Conservation (phyloP, 2,113 vertebrate species). For the Promerops cafer region DNA sequence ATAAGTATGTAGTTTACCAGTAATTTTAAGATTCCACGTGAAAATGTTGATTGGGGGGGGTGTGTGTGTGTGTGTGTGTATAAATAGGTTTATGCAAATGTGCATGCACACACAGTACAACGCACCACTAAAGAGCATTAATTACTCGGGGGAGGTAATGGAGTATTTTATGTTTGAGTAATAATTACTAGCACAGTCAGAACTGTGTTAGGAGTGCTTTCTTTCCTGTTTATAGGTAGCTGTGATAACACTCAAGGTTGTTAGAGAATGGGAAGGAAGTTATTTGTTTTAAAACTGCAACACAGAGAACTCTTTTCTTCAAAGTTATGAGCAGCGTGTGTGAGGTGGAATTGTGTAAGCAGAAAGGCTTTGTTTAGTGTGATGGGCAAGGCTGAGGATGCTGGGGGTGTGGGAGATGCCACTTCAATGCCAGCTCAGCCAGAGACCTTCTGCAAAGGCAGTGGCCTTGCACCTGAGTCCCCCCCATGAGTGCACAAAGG, state of each 20-base stretch:
- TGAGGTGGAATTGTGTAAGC: neutral
- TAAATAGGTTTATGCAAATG: neutral
- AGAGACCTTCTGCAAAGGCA: neutral
- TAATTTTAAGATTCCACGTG: neutral
- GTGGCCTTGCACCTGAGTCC: neutral
- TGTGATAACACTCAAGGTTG: neutral
- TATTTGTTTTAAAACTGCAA: neutral
- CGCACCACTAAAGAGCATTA: neutral
- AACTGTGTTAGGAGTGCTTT: neutral
- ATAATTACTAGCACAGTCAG: neutral
- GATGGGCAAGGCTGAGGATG: too few species aligned
- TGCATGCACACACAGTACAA: rapidly evolving
- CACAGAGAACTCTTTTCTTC: neutral
- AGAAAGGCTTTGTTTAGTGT: neutral
- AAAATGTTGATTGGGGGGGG: neutral
- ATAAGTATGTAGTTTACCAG: neutral
- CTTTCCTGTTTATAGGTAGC: neutral
- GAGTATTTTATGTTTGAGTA: neutral
- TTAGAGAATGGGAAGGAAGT: neutral
- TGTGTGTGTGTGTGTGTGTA: rapidly evolving
- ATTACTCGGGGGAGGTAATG: neutral
- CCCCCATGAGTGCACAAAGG: neutral
- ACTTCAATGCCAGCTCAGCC: neutral
- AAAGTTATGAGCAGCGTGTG: rapidly evolving
- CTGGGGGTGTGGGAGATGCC: neutral